Evolutionary conservation across 2,888 invertebrate genomes (phyloP).

Genomic region (Athrips mouffetella): DNA sequence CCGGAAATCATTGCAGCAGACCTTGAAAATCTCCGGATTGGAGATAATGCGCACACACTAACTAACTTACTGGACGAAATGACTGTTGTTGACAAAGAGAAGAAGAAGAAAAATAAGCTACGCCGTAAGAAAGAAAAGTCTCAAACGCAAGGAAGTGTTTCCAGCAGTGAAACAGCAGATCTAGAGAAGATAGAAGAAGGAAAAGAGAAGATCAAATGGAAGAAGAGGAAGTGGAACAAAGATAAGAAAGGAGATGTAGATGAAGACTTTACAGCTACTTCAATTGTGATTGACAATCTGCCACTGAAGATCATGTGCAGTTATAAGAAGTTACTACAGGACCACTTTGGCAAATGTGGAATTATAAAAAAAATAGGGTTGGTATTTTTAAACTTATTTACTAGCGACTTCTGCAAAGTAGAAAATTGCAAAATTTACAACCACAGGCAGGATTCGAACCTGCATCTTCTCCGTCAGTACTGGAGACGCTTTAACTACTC

Average conservation of each 20-base stretch:
- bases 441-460: too few species aligned
- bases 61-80: constrained; percentile 60
- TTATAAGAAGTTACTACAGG: constrained; percentile 50
- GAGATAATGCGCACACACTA: constrained; percentile 60
- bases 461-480: too few species aligned
- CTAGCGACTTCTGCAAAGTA: too few species aligned
- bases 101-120: constrained; percentile 44
- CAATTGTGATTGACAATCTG: constrained; percentile 56
- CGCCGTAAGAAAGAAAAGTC: constrained; percentile 41
- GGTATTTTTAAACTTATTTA: constrained; percentile 22
- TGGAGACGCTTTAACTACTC: too few species aligned
- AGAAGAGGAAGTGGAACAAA: constrained; percentile 63
- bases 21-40: constrained; percentile 58
- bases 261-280: constrained; percentile 31
- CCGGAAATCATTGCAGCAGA: constrained; percentile 51
- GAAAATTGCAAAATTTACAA: too few species aligned
- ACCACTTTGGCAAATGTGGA: constrained; percentile 56
- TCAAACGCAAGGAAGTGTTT: constrained; percentile 20
- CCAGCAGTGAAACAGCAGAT: constrained; percentile 28
- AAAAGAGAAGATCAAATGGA: constrained; percentile 58
- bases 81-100: constrained; percentile 58
- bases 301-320: constrained; percentile 49
- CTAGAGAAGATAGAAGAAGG: constrained; percentile 34
- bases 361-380: constrained; percentile 57
- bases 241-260: constrained; percentile 43